Conservation (phyloP, 1,140 invertebrate genomes). For the Philotrypesis tridentata region DNA sequence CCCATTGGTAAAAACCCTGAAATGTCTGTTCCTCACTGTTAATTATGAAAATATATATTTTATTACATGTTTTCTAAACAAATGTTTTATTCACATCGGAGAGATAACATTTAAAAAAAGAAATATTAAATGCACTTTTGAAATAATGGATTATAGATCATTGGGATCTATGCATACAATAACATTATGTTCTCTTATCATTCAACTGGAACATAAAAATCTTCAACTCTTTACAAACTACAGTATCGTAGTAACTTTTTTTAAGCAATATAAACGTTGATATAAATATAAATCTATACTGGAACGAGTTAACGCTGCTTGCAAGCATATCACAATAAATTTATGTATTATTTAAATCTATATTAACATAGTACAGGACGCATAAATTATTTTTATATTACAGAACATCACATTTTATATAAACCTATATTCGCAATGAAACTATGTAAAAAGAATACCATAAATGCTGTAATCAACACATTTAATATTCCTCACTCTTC, state of each 20-base stretch:
- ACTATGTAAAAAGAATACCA: no score
- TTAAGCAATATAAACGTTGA: no score
- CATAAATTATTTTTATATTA: background rate
- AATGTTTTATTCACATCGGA: background rate
- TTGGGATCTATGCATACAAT: background rate
- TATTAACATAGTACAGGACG: background rate
- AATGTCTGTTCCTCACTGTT: no score
- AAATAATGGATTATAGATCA: background rate
- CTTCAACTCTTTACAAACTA: background rate
- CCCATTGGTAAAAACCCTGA: no score
- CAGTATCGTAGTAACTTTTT: background rate
- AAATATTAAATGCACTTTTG: background rate
- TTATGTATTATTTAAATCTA: background rate
- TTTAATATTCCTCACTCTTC: conserved; percentile 2
- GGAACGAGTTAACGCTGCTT: background rate
- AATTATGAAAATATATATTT: background rate
- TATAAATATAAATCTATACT: background rate
- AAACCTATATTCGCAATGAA: no score
- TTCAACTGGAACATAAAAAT: background rate
- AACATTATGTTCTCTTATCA: background rate
- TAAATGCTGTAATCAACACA: background rate
- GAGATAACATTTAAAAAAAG: background rate
- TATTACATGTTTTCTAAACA: background rate
- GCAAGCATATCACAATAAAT: background rate
- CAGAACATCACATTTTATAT: background rate